These are phyloP conservation scores for Sterrhoptilus dennistouni DNA, from an alignment of 2,113 vertebrate species.

Conservation along the genomic window DNA sequence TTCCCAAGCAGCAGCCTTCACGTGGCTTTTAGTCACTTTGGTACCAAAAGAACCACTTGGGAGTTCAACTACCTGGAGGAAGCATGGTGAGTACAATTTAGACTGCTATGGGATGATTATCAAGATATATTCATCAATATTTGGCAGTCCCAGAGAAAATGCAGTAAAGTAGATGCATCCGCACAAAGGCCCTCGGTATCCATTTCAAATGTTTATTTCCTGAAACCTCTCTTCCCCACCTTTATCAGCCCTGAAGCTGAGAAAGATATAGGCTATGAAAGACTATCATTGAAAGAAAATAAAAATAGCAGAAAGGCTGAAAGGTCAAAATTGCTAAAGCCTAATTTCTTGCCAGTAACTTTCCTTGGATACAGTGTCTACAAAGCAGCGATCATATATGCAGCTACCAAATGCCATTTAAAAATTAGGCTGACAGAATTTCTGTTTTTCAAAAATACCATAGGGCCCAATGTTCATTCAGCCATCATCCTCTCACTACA, in stretches of 20 bases:
- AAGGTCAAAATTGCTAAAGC: neutral
- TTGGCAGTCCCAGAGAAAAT: neutral
- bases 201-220: neutral
- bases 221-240: neutral
- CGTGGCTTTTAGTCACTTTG: neutral
- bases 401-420: neutral
- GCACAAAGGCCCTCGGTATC: rapidly evolving
- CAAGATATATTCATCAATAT: neutral
- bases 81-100: neutral
- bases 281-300: neutral
- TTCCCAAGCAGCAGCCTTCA: neutral
- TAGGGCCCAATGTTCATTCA: neutral
- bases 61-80: neutral
- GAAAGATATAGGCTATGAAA: neutral
- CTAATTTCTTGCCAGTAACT: neutral
- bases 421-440: neutral
- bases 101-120: neutral
- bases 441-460: neutral
- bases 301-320: neutral
- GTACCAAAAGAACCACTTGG: neutral
- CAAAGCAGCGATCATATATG: neutral
- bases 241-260: neutral
- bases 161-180: neutral
- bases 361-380: neutral
- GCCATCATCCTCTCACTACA: neutral